Percentiles rank a stretch among this genome's conserved stretches.
phyloP scores from a whole-genome alignment of 2,888 invertebrate genomes.

The Sycophila texana region DNA sequence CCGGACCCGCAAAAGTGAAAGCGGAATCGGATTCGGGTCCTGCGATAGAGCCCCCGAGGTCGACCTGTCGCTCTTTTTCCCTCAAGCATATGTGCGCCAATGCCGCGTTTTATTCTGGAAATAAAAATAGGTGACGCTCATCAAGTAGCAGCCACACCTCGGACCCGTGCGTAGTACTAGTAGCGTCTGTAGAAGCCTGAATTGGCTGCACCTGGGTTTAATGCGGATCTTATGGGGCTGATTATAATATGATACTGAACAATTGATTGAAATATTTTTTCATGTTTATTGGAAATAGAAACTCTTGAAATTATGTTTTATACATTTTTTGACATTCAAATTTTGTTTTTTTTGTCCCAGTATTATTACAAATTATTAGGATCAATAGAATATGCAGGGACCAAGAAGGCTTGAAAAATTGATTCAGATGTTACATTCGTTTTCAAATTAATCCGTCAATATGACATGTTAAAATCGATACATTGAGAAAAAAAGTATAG shows the following conservation, averaged over 20 bases:
- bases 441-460: too few species aligned
- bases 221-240: not conserved
- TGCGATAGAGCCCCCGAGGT: constrained; percentile 15
- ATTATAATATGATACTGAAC: not conserved
- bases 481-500: too few species aligned
- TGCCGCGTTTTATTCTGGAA: not conserved
- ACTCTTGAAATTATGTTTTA: too few species aligned
- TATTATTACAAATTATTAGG: too few species aligned
- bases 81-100: not conserved
- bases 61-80: not conserved
- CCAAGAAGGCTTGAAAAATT: too few species aligned
- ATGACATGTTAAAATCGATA: too few species aligned
- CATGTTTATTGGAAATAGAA: too few species aligned
- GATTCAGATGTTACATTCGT: too few species aligned
- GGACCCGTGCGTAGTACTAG: not conserved
- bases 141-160: constrained; percentile 1
- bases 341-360: too few species aligned
- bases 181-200: not conserved
- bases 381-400: too few species aligned
- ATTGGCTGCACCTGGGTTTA: not conserved
- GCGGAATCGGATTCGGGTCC: constrained; percentile 25
- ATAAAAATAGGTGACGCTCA: not conserved
- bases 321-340: too few species aligned
- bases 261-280: not conserved
- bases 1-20: constrained; percentile 33